Conservation (phyloP, 2,888 invertebrate species). For the Drosophila ezoana region DNA sequence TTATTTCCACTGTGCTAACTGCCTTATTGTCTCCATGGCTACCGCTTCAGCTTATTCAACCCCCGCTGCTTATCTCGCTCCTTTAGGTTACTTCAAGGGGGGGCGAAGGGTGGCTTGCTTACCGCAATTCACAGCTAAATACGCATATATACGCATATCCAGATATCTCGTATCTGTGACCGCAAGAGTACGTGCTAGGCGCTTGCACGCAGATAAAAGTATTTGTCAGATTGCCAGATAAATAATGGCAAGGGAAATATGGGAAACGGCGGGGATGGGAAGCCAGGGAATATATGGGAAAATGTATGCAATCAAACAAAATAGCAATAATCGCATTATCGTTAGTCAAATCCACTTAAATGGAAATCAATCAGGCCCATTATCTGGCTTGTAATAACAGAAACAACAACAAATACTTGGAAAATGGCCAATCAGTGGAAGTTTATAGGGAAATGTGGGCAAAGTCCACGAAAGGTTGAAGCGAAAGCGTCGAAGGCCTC, state of each 20-base stretch:
- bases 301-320: slow-evolving; percentile 36
- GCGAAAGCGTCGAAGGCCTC: slow-evolving; percentile 7
- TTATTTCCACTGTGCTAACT: slow-evolving; percentile 3
- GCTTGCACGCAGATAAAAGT: slow-evolving; percentile 4
- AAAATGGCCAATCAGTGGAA: slow-evolving; percentile 49
- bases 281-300: slow-evolving; percentile 9
- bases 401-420: slow-evolving; percentile 27
- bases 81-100: not conserved
- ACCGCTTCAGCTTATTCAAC: slow-evolving; percentile 1
- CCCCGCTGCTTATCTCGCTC: not conserved
- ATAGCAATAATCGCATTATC: slow-evolving; percentile 71
- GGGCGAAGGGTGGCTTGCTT: slow-evolving; percentile 11
- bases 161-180: slow-evolving; percentile 37
- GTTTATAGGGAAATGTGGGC: slow-evolving; percentile 43
- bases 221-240: slow-evolving; percentile 40
- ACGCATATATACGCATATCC: slow-evolving; percentile 15
- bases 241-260: slow-evolving; percentile 14
- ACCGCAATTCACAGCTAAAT: slow-evolving; percentile 20
- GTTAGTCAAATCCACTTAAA: slow-evolving; percentile 67
- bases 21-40: slow-evolving; percentile 2
- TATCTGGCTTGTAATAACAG: slow-evolving; percentile 51
- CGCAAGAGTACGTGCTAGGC: slow-evolving; percentile 43
- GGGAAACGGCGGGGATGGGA: not conserved
- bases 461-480: slow-evolving; percentile 33
- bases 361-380: slow-evolving; percentile 70